Percentiles rank a stretch among this genome's conserved stretches.
Evolutionary conservation across 2,888 invertebrate species (phyloP).

Genomic region (Parnassius apollo): DNA sequence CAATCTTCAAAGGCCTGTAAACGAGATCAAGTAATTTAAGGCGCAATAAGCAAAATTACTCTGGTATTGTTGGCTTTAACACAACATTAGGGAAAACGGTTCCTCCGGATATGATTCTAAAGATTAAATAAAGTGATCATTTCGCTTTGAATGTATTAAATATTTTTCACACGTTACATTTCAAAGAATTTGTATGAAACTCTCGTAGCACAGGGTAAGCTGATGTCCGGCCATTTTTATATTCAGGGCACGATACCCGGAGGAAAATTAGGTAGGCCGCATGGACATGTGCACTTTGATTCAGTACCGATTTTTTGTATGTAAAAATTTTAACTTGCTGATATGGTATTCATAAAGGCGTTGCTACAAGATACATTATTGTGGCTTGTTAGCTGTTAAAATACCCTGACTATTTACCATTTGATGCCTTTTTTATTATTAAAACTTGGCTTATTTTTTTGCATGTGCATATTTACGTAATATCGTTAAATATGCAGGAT

Average conservation of each 20-base stretch:
- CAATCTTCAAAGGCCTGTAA: conserved; percentile 75
- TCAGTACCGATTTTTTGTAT: conserved; percentile 65
- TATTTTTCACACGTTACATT: conserved; percentile 41
- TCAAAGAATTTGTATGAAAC: conserved; percentile 59
- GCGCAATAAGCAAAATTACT: conserved; percentile 75
- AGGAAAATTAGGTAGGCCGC: conserved; percentile 74
- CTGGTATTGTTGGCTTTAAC: conserved; percentile 64
- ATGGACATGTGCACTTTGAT: conserved; percentile 72
- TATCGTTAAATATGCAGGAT: too few relatives aligned
- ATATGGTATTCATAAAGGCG: conserved; percentile 68
- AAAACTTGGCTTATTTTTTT: too few relatives aligned
- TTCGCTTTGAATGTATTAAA: conserved; percentile 38
- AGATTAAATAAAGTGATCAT: conserved; percentile 36
- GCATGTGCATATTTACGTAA: too few relatives aligned
- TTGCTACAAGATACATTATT: conserved; percentile 50
- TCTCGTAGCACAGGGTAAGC: conserved; percentile 49
- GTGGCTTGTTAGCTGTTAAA: conserved; percentile 45
- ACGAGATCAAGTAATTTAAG: conserved; percentile 77
- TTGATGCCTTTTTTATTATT: conserved; percentile 6
- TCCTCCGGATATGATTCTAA: conserved; percentile 50
- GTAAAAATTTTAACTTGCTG: conserved; percentile 60
- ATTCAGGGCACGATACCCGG: conserved; percentile 58
- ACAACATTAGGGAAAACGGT: conserved; percentile 57
- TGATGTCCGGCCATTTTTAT: conserved; percentile 62
- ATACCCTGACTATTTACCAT: conserved; percentile 34